These are phyloP conservation scores for Escarpia spicata DNA, from an alignment of 2,888 invertebrate species.

Conservation along the genomic window DNA sequence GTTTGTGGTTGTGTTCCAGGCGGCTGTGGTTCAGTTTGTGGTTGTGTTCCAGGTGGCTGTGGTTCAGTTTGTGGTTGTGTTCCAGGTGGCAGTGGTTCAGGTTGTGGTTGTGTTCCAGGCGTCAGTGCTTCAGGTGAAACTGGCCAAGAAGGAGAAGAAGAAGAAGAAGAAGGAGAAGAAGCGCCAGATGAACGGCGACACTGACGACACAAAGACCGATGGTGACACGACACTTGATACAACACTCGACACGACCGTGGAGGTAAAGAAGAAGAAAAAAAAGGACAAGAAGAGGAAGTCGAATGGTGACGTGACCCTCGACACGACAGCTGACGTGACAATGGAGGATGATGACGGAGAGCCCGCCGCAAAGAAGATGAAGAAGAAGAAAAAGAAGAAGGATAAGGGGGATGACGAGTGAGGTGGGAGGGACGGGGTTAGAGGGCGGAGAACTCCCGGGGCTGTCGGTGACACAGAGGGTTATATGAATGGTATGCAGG, in stretches of 20 bases:
- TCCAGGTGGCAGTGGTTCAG: background rate
- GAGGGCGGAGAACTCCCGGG: no score
- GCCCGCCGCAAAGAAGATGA: background rate
- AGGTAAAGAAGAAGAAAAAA: slow-evolving; percentile 51
- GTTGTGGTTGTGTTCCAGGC: slow-evolving; percentile 46
- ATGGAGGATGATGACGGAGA: background rate
- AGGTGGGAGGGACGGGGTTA: background rate
- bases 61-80: slow-evolving; percentile 27
- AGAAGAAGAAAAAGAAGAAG: slow-evolving; percentile 29
- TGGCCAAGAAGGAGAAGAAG: slow-evolving; percentile 56
- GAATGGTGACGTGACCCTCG: slow-evolving; percentile 26
- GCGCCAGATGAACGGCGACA: slow-evolving; percentile 31
- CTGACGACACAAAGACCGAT: slow-evolving; percentile 22
- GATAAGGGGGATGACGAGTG: slow-evolving; percentile 25
- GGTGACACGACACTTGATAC: slow-evolving; percentile 31
- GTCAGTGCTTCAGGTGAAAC: slow-evolving; percentile 44
- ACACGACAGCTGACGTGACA: background rate
- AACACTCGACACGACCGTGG: slow-evolving; percentile 31
- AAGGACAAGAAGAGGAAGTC: slow-evolving; percentile 44
- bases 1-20: background rate
- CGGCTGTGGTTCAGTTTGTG: background rate
- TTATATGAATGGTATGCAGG: no score
- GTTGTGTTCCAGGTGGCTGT: slow-evolving; percentile 48
- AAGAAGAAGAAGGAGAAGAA: slow-evolving; percentile 53
- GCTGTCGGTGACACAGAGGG: no score